Conservation (phyloP, 2,797 vertebrate genomes). For the Sebastes minor region DNA sequence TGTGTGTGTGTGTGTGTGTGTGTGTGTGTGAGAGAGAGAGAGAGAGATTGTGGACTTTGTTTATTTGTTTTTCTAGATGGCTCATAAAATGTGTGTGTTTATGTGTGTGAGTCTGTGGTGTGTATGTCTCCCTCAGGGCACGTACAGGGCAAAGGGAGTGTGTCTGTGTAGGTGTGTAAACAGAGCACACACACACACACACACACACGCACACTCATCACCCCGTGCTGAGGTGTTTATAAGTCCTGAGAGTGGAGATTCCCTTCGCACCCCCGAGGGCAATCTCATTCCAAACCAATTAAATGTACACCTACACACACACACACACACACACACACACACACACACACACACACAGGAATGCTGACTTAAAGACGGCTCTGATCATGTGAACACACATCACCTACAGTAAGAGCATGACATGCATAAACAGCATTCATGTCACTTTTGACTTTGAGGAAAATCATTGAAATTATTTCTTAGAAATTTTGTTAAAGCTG, state of each 20-base stretch:
- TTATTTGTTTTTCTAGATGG: conserved; percentile 64
- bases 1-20: too few species aligned
- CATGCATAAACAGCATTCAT: not conserved
- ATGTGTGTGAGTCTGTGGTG: conserved; percentile 11
- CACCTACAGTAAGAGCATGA: not conserved
- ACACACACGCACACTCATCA: not conserved
- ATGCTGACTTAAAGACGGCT: not conserved
- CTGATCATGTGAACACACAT: not conserved
- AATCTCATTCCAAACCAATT: conserved; percentile 45
- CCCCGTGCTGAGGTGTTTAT: conserved; percentile 60
- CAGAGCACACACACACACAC: conserved; percentile 27
- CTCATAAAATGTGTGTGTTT: conserved; percentile 44
- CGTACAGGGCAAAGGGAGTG: conserved; percentile 53
- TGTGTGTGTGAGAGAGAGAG: not conserved
- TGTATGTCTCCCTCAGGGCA: conserved; percentile 46
- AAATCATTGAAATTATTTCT: not conserved
- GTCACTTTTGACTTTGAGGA: not conserved
- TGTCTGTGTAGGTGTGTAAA: conserved; percentile 60
- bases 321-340: not conserved
- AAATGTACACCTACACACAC: conserved; percentile 1
- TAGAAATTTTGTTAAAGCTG: not conserved
- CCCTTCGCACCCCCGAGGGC: conserved; percentile 35
- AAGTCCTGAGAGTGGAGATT: conserved; percentile 50
- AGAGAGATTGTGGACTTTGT: conserved; percentile 39
- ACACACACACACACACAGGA: not conserved